phyloP scores from a whole-genome alignment of 2,113 vertebrate species.

The Sitta europaea region DNA sequence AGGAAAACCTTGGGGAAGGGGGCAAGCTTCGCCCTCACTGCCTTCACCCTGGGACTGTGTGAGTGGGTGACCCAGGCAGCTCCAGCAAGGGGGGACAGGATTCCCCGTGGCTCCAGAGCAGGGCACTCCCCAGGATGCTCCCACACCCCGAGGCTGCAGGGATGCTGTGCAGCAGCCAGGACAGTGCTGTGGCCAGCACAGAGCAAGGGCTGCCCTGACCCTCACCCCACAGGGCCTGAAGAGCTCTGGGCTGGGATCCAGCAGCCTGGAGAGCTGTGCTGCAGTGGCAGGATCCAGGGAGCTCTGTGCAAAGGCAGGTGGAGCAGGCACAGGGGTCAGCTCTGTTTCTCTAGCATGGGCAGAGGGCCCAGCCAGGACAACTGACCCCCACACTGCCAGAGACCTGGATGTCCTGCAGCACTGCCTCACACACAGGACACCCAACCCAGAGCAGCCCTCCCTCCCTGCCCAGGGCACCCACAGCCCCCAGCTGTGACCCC shows the following conservation, averaged over 20 bases:
- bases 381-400: neutral
- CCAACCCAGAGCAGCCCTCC: neutral
- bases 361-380: neutral
- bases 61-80: neutral
- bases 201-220: neutral
- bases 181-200: neutral
- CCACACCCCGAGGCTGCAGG: neutral
- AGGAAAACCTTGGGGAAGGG: neutral
- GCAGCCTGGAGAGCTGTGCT: neutral
- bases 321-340: fast-evolving
- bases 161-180: neutral
- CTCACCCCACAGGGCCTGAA: neutral
- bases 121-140: neutral
- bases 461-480: neutral
- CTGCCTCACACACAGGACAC: neutral
- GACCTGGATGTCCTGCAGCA: neutral
- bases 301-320: neutral
- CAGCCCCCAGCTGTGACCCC: neutral
- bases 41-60: neutral
- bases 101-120: neutral
- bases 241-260: neutral
- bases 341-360: neutral
- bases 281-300: neutral
- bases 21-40: neutral
- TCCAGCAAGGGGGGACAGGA: neutral